Percentiles rank a stretch among this genome's conserved stretches.
Conservation (phyloP, 2,113 vertebrate genomes). For the Podocnemis expansa region DNA sequence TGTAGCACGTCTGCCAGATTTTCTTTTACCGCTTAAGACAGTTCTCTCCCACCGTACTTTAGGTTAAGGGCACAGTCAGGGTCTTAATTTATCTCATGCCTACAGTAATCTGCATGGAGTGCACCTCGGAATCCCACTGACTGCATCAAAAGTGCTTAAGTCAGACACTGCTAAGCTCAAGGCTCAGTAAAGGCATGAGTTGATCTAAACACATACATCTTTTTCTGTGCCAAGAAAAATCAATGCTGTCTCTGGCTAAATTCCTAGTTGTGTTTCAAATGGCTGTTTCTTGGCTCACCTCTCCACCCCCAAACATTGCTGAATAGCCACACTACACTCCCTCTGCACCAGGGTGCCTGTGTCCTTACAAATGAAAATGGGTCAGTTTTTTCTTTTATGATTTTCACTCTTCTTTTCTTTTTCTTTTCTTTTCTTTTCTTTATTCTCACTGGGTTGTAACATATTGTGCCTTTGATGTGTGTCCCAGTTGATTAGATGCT, state of each 20-base stretch:
- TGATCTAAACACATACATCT: conserved; percentile 48
- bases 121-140: neutral
- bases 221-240: conserved; percentile 30
- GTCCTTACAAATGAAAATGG: neutral
- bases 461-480: neutral
- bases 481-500: neutral
- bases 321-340: neutral
- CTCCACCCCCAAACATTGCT: neutral
- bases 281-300: conserved; percentile 23
- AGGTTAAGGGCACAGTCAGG: conserved; percentile 12
- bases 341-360: neutral
- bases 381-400: neutral
- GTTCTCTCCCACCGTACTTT: neutral
- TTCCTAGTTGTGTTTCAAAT: conserved; percentile 38
- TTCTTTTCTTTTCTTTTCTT: neutral
- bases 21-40: neutral
- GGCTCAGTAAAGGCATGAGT: conserved; percentile 31
- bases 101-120: conserved; percentile 7
- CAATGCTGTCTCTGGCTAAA: conserved; percentile 18
- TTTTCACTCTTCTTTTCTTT: no score
- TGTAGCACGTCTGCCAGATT: conserved; percentile 16
- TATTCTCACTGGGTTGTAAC: neutral
- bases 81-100: conserved; percentile 30
- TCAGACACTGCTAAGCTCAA: conserved; percentile 49
- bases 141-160: conserved; percentile 33